Conservation (phyloP, 2,888 invertebrate genomes). For the Anodontia alba region DNA sequence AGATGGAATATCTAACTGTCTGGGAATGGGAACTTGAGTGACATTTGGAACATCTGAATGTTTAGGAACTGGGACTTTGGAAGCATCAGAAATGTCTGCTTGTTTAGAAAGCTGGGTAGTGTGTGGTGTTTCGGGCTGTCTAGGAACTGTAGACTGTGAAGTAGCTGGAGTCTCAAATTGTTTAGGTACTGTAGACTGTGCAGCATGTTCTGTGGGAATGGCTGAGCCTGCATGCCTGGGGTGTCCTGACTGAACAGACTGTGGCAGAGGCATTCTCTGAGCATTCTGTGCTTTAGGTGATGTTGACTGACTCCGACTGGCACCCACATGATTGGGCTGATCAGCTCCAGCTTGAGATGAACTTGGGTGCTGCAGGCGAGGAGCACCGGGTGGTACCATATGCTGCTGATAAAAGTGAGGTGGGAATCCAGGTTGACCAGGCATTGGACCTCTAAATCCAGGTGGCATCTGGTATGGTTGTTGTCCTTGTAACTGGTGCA, state of each 20-base stretch:
- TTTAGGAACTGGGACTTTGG: too few relatives aligned
- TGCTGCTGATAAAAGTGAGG: constrained; percentile 18
- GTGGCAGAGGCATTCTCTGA: neutral
- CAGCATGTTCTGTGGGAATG: neutral
- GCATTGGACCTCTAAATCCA: neutral
- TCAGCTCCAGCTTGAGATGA: neutral
- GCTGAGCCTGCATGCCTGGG: neutral
- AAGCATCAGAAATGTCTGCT: too few relatives aligned
- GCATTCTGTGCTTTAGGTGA: neutral
- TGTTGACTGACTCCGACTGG: neutral
- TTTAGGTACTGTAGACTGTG: too few relatives aligned
- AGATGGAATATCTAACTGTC: neutral
- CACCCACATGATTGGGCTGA: too few relatives aligned
- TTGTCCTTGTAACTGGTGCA: neutral
- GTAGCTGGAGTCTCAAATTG: too few relatives aligned
- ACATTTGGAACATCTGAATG: too few relatives aligned
- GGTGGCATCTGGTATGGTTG: neutral
- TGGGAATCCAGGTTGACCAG: constrained; percentile 21
- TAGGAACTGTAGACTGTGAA: too few relatives aligned
- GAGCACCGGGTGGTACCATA: neutral
- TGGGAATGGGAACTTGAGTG: too few relatives aligned
- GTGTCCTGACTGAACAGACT: neutral
- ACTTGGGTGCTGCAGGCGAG: neutral
- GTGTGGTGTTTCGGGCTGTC: too few relatives aligned
- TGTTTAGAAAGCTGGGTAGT: too few relatives aligned